Percentiles rank a stretch among this genome's conserved stretches.
Conservation (phyloP, 2,797 vertebrate genomes). For the Petrocephalus sullivani region DNA sequence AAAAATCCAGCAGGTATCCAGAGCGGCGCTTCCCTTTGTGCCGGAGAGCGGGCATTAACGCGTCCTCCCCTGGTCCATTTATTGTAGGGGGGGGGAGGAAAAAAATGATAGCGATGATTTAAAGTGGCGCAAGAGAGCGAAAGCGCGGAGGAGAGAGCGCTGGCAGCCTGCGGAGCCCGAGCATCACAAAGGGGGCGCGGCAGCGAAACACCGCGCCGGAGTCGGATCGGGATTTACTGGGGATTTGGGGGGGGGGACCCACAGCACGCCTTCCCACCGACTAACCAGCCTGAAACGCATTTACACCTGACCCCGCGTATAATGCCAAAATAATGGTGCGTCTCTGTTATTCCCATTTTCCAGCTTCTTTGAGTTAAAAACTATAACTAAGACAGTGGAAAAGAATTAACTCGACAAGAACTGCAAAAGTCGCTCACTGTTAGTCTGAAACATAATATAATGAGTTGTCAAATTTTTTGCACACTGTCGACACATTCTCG, state of each 20-base stretch:
- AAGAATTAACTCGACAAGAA: background rate
- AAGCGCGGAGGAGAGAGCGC: background rate
- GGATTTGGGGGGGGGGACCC: background rate
- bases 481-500: background rate
- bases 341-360: background rate
- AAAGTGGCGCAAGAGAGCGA: background rate
- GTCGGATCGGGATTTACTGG: slow-evolving; percentile 53
- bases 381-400: background rate
- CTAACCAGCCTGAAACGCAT: background rate
- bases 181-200: slow-evolving; percentile 68
- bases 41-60: slow-evolving; percentile 33
- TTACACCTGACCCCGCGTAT: background rate
- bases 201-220: slow-evolving; percentile 56
- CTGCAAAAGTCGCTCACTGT: background rate
- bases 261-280: background rate
- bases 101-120: slow-evolving; percentile 35
- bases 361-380: background rate
- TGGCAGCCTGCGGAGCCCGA: slow-evolving; percentile 38
- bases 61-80: slow-evolving; percentile 34
- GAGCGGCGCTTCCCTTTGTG: slow-evolving; percentile 29
- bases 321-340: background rate
- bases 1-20: slow-evolving; percentile 34
- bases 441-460: background rate
- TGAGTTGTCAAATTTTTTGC: background rate
- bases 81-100: slow-evolving; percentile 26